A percentile compares a stretch with the other conserved stretches of the same genome.
Evolutionary conservation across 2,113 vertebrate genomes (phyloP).

Genomic region (Noctilio leporinus): DNA sequence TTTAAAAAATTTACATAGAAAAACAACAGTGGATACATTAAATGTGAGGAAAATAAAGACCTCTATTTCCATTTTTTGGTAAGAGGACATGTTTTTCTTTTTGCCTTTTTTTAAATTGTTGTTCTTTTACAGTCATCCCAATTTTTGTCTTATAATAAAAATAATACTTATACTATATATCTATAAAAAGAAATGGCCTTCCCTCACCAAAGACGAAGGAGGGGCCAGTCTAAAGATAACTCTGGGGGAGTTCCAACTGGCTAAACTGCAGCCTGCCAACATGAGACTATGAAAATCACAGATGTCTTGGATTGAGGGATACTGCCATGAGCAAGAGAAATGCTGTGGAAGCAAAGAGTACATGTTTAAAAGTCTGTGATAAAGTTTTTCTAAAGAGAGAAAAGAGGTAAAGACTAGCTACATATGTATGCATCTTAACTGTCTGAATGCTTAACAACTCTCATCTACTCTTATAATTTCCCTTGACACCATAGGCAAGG

Average conservation of each 20-base stretch:
- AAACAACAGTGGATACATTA: constrained; percentile 11
- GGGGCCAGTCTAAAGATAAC: constrained; percentile 17
- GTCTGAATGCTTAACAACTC: constrained; percentile 12
- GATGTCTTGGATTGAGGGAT: neutral
- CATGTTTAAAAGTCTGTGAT: neutral
- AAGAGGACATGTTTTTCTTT: neutral
- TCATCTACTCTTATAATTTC: neutral
- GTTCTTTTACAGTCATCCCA: too few relatives aligned
- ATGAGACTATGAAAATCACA: constrained; percentile 27
- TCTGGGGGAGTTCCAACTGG: constrained; percentile 20
- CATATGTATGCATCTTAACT: neutral
- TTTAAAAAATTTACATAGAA: neutral
- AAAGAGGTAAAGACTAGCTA: neutral
- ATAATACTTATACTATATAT: constrained; percentile 16
- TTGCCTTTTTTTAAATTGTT: too few relatives aligned
- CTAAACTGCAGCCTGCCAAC: neutral
- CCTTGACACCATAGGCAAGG: neutral
- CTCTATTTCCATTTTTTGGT: neutral
- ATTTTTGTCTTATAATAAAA: constrained; percentile 40
- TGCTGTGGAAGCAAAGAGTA: neutral
- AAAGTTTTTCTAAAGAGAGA: constrained; percentile 12
- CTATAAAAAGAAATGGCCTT: constrained; percentile 51
- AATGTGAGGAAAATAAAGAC: neutral
- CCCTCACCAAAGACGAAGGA: neutral
- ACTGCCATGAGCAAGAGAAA: constrained; percentile 4